Evolutionary conservation across 2,888 invertebrate species (phyloP).

Genomic region (Ramazzottius varieornatus): DNA sequence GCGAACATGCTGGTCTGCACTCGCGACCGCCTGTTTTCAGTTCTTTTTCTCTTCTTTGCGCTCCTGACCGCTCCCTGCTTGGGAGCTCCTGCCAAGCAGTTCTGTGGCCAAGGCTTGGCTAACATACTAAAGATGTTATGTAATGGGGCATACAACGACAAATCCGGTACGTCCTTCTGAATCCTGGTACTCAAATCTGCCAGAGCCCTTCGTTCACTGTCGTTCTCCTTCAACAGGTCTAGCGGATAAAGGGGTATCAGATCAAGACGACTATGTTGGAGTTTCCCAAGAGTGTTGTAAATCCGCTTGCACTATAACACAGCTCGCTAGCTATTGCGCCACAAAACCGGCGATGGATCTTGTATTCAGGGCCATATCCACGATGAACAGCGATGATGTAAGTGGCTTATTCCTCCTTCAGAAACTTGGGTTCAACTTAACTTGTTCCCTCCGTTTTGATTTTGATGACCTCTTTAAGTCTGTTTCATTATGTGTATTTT

Average conservation of each 20-base stretch:
- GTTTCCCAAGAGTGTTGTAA: not conserved
- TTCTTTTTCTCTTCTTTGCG: not conserved
- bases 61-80: not conserved
- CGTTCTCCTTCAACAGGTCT: too few species aligned
- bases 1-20: too few species aligned
- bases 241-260: not conserved
- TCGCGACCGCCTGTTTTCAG: not conserved
- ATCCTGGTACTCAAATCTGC: too few species aligned
- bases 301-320: not conserved
- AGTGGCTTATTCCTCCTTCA: too few species aligned
- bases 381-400: not conserved
- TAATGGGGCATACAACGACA: not conserved
- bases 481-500: too few species aligned
- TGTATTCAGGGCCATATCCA: not conserved
- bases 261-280: not conserved
- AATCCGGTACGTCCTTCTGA: too few species aligned
- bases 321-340: not conserved
- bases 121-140: not conserved
- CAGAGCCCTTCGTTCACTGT: too few species aligned
- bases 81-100: not conserved
- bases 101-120: not conserved
- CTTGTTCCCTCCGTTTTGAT: too few species aligned
- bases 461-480: too few species aligned
- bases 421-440: too few species aligned
- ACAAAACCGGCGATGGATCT: not conserved